Percentiles rank a stretch among this genome's conserved stretches.
These are phyloP conservation scores for Otis tarda DNA, from an alignment of 2,113 vertebrate genomes.

Conservation along the genomic window DNA sequence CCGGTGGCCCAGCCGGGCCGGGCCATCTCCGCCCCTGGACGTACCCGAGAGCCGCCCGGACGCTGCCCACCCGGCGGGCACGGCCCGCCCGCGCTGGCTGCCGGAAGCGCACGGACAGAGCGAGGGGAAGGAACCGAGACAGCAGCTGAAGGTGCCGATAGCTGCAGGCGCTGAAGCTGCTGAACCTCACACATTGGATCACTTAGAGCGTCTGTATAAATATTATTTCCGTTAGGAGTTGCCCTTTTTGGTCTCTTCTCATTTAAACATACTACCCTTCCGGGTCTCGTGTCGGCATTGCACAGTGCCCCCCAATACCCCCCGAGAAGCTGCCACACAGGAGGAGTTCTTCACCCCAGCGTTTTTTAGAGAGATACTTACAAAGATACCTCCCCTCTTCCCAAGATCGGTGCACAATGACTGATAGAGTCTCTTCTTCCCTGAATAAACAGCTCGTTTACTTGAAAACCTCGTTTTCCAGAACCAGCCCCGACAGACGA, in stretches of 20 bases:
- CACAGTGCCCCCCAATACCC: no score
- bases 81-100: no score
- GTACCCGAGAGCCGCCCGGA: rapidly evolving
- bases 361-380: not conserved
- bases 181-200: not conserved
- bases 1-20: not conserved
- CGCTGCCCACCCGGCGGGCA: no score
- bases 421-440: not conserved
- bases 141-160: rapidly evolving
- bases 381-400: not conserved
- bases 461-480: not conserved
- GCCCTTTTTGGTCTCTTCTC: rapidly evolving
- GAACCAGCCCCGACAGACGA: not conserved
- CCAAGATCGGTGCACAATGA: not conserved
- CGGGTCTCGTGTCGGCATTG: not conserved
- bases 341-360: not conserved
- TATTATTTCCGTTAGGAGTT: not conserved
- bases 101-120: no score
- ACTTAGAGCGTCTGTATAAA: not conserved
- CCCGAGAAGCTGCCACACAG: not conserved
- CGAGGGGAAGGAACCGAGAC: not conserved
- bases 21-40: no score
- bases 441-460: not conserved
- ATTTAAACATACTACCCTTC: not conserved
- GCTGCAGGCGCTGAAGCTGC: not conserved